Evolutionary conservation across 2,888 invertebrate genomes (phyloP).

Genomic region (Morpho helenor): DNA sequence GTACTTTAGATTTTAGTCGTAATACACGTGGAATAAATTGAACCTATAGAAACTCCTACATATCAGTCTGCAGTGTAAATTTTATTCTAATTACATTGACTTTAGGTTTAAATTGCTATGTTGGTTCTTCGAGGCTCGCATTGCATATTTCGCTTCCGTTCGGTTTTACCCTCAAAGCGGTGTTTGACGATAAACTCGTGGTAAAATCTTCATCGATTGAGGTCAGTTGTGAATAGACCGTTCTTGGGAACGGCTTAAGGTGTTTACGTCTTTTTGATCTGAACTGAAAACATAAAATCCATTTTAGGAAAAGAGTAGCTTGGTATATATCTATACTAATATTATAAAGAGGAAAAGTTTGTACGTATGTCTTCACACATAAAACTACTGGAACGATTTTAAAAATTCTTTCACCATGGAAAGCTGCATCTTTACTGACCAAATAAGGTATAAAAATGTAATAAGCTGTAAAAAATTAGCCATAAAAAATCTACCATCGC

Average conservation of each 20-base stretch:
- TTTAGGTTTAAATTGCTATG: constrained; percentile 56
- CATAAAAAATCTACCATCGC: too few relatives aligned
- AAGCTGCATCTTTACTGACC: too few relatives aligned
- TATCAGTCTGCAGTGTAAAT: constrained; percentile 74
- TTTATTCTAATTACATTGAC: constrained; percentile 55
- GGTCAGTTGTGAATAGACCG: constrained; percentile 66
- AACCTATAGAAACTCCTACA: constrained; percentile 56
- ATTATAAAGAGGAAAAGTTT: too few relatives aligned
- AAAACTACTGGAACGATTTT: too few relatives aligned
- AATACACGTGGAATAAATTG: constrained; percentile 14
- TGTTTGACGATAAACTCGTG: constrained; percentile 51
- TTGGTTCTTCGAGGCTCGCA: constrained; percentile 60
- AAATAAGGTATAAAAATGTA: too few relatives aligned
- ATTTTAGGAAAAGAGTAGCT: not conserved
- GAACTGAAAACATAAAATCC: constrained; percentile 42
- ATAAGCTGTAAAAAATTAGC: too few relatives aligned
- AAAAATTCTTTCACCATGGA: too few relatives aligned
- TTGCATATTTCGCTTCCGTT: constrained; percentile 30
- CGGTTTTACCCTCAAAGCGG: constrained; percentile 44
- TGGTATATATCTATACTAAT: too few relatives aligned
- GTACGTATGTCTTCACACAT: too few relatives aligned
- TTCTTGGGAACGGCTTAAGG: constrained; percentile 52
- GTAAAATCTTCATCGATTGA: constrained; percentile 60
- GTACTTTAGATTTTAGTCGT: constrained; percentile 1
- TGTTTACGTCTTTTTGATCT: constrained; percentile 51